phyloP scores from a whole-genome alignment of 2,888 invertebrate genomes.

The Apotomis betuletana region DNA sequence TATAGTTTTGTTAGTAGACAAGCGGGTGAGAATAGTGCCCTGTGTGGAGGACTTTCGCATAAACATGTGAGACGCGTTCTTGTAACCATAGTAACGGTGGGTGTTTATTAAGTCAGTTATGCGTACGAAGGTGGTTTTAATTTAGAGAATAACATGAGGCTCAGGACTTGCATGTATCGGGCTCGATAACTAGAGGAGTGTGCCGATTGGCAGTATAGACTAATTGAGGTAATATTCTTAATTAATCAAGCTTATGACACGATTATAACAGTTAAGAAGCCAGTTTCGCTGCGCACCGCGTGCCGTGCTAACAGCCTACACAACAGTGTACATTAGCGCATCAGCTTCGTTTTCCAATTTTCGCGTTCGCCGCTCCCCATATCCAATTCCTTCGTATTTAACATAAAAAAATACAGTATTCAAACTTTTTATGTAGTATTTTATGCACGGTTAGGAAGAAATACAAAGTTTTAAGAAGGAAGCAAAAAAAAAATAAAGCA shows the following conservation, averaged over 20 bases:
- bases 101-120: conserved; percentile 70
- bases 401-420: too few relatives aligned
- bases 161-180: conserved; percentile 48
- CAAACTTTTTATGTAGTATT: too few relatives aligned
- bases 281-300: too few relatives aligned
- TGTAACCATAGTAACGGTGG: conserved; percentile 48
- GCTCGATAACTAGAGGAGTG: conserved; percentile 48
- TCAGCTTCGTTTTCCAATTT: too few relatives aligned
- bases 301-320: too few relatives aligned
- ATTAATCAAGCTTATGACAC: background rate
- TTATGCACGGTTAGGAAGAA: too few relatives aligned
- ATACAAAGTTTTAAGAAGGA: too few relatives aligned
- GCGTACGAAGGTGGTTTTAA: conserved; percentile 69
- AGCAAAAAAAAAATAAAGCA: too few relatives aligned
- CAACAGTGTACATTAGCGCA: too few relatives aligned
- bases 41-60: background rate
- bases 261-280: too few relatives aligned
- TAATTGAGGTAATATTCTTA: background rate
- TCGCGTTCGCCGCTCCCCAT: too few relatives aligned
- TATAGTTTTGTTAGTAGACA: background rate
- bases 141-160: conserved; percentile 65
- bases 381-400: too few relatives aligned
- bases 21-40: background rate
- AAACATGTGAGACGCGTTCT: conserved; percentile 43
- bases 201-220: conserved; percentile 41